phyloP scores from a whole-genome alignment of 35 echinoderm and acorn worm species.

The Chiridota heheva region DNA sequence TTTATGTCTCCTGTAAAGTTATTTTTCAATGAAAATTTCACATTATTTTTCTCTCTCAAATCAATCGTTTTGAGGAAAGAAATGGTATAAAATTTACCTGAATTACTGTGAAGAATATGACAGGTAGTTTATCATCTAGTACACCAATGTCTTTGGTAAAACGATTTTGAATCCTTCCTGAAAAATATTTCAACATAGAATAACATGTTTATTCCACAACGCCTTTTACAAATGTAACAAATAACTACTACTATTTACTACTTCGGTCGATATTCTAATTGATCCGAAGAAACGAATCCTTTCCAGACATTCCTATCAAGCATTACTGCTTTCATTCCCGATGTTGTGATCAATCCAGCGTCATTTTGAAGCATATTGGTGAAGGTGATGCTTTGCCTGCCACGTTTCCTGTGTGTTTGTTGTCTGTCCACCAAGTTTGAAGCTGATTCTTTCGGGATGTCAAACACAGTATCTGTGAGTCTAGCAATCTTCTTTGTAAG shows the following conservation, averaged over 20 bases:
- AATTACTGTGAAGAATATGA: conserved; percentile 18
- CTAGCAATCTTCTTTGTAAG: too few relatives aligned
- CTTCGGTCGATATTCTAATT: neutral
- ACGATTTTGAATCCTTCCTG: conserved; percentile 60
- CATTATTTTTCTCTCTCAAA: neutral
- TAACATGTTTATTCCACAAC: neutral
- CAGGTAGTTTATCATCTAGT: conserved; percentile 53
- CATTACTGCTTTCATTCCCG: too few relatives aligned
- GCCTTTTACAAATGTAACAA: neutral
- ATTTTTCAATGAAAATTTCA: neutral
- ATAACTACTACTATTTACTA: too few relatives aligned
- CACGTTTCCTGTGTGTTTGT: too few relatives aligned
- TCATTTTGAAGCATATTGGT: too few relatives aligned
- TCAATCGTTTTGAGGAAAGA: neutral
- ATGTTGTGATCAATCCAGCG: too few relatives aligned
- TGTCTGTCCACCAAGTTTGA: too few relatives aligned
- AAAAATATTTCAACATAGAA: neutral
- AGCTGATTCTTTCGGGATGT: too few relatives aligned
- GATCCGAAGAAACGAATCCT: too few relatives aligned
- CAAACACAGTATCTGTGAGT: too few relatives aligned
- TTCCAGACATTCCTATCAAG: neutral
- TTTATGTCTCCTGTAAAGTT: neutral
- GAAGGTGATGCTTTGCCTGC: too few relatives aligned
- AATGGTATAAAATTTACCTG: conserved; percentile 46
- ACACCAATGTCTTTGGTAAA: conserved; percentile 62